These are phyloP conservation scores for Euwallacea similis DNA, from an alignment of 1,140 invertebrate genomes.

Conservation along the genomic window DNA sequence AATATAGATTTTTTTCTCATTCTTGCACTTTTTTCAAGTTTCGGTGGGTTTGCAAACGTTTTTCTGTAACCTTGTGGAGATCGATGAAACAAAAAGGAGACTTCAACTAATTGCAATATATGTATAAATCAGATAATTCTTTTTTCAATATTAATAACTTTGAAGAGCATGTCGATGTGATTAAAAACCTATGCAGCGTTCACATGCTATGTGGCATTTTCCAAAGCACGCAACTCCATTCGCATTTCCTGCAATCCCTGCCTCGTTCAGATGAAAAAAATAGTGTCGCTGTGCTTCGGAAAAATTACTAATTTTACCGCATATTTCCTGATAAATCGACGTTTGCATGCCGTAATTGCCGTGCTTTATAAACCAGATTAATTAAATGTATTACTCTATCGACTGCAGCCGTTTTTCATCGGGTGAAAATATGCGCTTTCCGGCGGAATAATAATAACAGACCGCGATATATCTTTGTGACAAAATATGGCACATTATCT, in stretches of 20 bases:
- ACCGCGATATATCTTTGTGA: conserved; percentile 37
- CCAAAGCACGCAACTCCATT: conserved; percentile 8
- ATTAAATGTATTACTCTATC: conserved; percentile 32
- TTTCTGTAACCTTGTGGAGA: too few species aligned
- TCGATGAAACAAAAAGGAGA: too few species aligned
- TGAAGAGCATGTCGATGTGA: conserved; percentile 2
- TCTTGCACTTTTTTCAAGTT: too few species aligned
- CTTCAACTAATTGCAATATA: too few species aligned
- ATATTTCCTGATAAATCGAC: conserved; percentile 30
- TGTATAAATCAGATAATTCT: too few species aligned
- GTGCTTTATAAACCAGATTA: conserved; percentile 28
- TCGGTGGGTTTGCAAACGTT: too few species aligned
- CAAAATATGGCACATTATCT: conserved; percentile 38
- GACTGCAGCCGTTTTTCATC: conserved; percentile 29
- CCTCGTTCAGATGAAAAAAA: not conserved
- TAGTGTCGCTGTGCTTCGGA: not conserved
- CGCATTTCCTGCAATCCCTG: conserved; percentile 9
- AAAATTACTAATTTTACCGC: conserved; percentile 8
- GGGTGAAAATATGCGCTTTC: conserved; percentile 33
- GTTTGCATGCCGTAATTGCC: conserved; percentile 14
- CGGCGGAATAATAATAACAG: conserved; percentile 32
- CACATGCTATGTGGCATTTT: conserved; percentile 1
- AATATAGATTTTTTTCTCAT: too few species aligned
- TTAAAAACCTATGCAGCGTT: not conserved
- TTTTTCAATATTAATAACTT: not conserved